A percentile compares a stretch with the other conserved stretches of the same genome.
These are phyloP conservation scores for Petaurus breviceps DNA, from an alignment of 2,113 vertebrate species.

Conservation along the genomic window DNA sequence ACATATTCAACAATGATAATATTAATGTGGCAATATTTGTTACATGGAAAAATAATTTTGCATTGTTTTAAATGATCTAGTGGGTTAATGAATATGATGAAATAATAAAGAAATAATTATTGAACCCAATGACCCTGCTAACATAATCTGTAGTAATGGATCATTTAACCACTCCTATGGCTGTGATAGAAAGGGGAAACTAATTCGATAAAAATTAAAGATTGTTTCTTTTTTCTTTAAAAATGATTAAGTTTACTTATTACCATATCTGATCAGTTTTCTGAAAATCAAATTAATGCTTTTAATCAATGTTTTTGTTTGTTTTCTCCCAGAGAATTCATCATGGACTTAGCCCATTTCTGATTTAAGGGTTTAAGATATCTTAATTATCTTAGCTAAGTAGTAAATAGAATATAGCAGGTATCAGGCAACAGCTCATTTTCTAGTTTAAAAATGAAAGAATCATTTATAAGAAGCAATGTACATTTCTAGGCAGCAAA, in stretches of 20 bases:
- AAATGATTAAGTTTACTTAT: slow-evolving; percentile 53
- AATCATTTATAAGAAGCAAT: slow-evolving; percentile 14
- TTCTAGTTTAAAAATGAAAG: slow-evolving; percentile 4
- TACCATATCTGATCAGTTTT: slow-evolving; percentile 22
- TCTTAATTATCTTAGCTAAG: not conserved
- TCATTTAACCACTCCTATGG: slow-evolving; percentile 62
- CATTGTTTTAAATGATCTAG: slow-evolving; percentile 60
- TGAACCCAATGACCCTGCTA: slow-evolving; percentile 63
- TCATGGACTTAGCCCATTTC: not conserved
- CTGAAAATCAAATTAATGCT: slow-evolving; percentile 44
- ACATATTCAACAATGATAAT: slow-evolving; percentile 35
- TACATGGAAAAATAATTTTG: slow-evolving; percentile 46
- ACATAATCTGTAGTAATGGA: slow-evolving; percentile 32
- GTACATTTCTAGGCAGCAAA: not conserved
- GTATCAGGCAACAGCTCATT: not conserved
- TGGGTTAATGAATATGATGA: slow-evolving; percentile 63
- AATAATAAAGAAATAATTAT: slow-evolving; percentile 55
- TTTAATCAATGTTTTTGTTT: not conserved
- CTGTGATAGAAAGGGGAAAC: slow-evolving; percentile 62
- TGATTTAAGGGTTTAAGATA: not conserved
- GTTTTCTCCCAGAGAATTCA: too few species aligned
- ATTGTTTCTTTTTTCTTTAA: slow-evolving; percentile 48
- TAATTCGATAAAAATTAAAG: slow-evolving; percentile 66
- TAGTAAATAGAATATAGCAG: slow-evolving; percentile 2
- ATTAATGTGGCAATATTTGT: not conserved